These are phyloP conservation scores for Melanotaenia boesemani DNA, from an alignment of 2,797 vertebrate genomes.

Conservation along the genomic window DNA sequence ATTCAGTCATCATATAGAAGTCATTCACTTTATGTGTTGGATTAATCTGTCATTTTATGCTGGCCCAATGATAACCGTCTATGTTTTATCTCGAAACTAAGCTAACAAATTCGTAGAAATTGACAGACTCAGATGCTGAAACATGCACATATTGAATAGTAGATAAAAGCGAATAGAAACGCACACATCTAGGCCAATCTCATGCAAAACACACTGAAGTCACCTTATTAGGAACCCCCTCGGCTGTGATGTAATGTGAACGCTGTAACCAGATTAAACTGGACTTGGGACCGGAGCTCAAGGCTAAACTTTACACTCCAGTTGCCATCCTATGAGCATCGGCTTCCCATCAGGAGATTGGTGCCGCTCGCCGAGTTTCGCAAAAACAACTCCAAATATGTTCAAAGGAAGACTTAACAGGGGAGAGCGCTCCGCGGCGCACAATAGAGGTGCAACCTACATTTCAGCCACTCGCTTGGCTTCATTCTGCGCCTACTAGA, in stretches of 20 bases:
- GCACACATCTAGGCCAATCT: conserved; percentile 25
- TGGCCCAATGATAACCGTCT: background rate
- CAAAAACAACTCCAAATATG: conserved; percentile 91
- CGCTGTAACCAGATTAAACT: conserved; percentile 90
- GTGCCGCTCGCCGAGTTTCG: conserved; percentile 82
- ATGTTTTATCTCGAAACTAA: no score
- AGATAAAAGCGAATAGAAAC: background rate
- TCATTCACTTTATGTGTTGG: background rate
- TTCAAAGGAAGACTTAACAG: conserved; percentile 85
- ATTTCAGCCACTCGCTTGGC: conserved; percentile 71
- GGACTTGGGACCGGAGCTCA: conserved; percentile 83
- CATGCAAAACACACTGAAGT: conserved; percentile 47
- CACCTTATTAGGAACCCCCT: conserved; percentile 78
- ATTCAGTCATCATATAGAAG: background rate
- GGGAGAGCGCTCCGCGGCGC: conserved; percentile 67
- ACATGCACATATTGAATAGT: background rate
- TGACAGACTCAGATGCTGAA: background rate
- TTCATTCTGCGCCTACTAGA: conserved; percentile 32
- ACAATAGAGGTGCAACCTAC: conserved; percentile 82
- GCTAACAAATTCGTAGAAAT: background rate
- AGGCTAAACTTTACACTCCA: conserved; percentile 89
- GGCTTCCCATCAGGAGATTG: conserved; percentile 82
- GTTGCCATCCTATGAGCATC: conserved; percentile 85
- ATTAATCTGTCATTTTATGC: background rate
- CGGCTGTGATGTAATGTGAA: conserved; percentile 86